Conservation (phyloP, 2,113 vertebrate genomes). For the Pteruthius melanotis region DNA sequence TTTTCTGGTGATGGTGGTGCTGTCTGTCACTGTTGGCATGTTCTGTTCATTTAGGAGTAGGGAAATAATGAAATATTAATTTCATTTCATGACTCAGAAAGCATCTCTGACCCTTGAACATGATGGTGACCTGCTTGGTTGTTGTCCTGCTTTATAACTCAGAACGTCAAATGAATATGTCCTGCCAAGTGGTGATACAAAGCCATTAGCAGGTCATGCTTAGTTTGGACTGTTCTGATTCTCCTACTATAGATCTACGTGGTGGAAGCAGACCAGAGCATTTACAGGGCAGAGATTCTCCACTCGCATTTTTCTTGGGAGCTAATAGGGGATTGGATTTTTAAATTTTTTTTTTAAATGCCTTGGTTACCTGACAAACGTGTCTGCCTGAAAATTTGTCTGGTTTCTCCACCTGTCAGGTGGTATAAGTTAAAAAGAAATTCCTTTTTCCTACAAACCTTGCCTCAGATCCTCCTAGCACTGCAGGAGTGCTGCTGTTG, state of each 20-base stretch:
- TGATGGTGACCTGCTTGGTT: not conserved
- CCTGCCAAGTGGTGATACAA: rapidly evolving
- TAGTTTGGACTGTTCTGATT: not conserved
- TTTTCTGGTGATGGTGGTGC: not conserved
- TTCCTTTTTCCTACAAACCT: not conserved
- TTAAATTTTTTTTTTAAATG: not conserved
- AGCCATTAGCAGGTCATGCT: not conserved
- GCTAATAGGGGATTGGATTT: not conserved
- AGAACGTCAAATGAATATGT: not conserved
- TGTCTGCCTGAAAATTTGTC: not conserved
- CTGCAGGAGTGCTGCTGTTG: not conserved
- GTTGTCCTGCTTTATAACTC: not conserved
- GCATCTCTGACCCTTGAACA: not conserved
- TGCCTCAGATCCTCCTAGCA: not conserved
- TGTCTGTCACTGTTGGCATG: not conserved
- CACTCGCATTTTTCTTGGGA: not conserved
- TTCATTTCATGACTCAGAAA: not conserved
- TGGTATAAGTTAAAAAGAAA: not conserved
- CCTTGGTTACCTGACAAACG: not conserved
- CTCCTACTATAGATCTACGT: not conserved
- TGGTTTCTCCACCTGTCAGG: not conserved
- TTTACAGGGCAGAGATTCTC: not conserved
- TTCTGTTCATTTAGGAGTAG: not conserved
- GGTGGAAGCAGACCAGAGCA: not conserved
- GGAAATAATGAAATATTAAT: not conserved